Evolutionary conservation across 2,797 vertebrate genomes (phyloP).

Genomic region (Alfaro cultratus): DNA sequence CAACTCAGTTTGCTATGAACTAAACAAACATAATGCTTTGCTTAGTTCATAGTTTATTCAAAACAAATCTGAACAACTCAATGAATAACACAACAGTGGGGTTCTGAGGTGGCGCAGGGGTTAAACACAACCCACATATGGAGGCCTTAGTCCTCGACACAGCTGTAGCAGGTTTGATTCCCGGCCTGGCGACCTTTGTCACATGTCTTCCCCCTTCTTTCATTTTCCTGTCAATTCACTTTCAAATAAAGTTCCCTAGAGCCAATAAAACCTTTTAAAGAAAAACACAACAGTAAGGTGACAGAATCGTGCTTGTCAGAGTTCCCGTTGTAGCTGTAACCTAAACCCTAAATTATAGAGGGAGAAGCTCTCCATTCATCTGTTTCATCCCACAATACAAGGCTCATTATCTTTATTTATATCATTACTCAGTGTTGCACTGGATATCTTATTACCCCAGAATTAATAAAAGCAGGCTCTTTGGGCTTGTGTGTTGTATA

Average conservation of each 20-base stretch:
- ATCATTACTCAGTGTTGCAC: neutral
- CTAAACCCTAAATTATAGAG: neutral
- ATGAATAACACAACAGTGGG: neutral
- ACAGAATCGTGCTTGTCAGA: neutral
- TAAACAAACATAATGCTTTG: neutral
- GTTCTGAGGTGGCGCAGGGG: too few species aligned
- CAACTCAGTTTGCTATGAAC: too few species aligned
- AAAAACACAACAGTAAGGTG: neutral
- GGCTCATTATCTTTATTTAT: constrained; percentile 12
- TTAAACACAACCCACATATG: too few species aligned
- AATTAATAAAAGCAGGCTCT: constrained; percentile 1
- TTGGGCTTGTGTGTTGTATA: neutral
- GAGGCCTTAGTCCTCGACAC: too few species aligned
- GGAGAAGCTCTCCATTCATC: neutral
- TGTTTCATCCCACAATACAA: constrained; percentile 7
- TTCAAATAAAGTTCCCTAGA: too few species aligned
- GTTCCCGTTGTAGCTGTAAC: neutral
- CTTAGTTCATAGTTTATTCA: neutral
- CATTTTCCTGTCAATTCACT: too few species aligned
- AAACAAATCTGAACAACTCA: neutral
- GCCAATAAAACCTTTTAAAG: too few species aligned
- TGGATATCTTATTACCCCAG: neutral
- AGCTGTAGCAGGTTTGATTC: too few species aligned
- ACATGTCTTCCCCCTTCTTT: too few species aligned
- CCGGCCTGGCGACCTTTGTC: too few species aligned